Conservation (phyloP, 2,797 vertebrate genomes). For the Pampus argenteus region DNA sequence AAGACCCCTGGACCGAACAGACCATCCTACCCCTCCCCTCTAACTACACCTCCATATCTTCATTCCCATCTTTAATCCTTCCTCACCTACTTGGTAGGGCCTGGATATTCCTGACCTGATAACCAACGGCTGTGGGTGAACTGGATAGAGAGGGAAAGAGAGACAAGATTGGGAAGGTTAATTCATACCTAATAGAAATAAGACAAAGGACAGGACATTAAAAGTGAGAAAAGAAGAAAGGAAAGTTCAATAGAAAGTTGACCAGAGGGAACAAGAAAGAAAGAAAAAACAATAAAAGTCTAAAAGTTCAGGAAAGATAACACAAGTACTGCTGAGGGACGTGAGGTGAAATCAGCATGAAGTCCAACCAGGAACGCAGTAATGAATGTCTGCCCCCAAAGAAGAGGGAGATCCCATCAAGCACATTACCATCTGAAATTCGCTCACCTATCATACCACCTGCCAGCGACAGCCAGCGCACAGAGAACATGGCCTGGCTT, state of each 20-base stretch:
- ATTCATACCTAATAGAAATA: conserved; percentile 49
- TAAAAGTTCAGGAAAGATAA: conserved; percentile 40
- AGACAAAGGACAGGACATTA: conserved; percentile 72
- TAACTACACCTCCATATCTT: conserved; percentile 56
- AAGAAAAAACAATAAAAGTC: conserved; percentile 29
- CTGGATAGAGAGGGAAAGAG: conserved; percentile 57
- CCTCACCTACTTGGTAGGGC: conserved; percentile 44
- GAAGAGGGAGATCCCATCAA: conserved; percentile 94
- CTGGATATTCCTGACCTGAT: conserved; percentile 44
- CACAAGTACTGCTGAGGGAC: conserved; percentile 47
- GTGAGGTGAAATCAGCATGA: conserved; percentile 86
- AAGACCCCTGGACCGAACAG: conserved; percentile 77
- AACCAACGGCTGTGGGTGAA: conserved; percentile 42
- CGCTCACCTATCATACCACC: conserved; percentile 83
- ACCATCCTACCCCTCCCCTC: conserved; percentile 60
- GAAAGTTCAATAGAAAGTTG: conserved; percentile 47
- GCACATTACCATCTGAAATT: conserved; percentile 90
- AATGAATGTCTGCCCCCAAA: conserved; percentile 99
- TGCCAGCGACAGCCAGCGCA: conserved; percentile 90
- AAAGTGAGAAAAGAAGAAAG: conserved; percentile 78
- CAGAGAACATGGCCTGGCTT: conserved; percentile 94
- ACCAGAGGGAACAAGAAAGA: conserved; percentile 36
- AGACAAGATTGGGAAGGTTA: conserved; percentile 36
- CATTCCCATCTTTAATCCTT: conserved; percentile 58
- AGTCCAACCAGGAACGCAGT: conserved; percentile 98